Conservation (phyloP, 2,113 vertebrate species). For the Oxyura jamaicensis region DNA sequence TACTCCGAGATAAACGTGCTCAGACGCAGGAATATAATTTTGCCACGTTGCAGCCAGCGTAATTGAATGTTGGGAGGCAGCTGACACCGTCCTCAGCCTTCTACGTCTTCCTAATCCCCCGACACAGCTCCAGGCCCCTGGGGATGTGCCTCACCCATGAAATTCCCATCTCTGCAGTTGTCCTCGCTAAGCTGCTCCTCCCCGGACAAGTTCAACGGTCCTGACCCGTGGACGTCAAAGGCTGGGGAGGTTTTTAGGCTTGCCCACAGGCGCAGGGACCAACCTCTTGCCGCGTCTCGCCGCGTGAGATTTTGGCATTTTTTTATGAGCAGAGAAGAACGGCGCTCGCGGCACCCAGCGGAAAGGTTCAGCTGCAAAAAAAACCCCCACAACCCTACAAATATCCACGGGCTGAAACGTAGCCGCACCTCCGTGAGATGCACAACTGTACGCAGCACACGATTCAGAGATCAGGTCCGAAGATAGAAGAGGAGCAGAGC, state of each 20-base stretch:
- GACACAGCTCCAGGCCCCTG: background rate
- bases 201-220: background rate
- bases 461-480: background rate
- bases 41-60: background rate
- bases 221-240: background rate
- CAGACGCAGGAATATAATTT: rapidly evolving
- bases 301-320: background rate
- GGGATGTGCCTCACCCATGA: background rate
- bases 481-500: background rate
- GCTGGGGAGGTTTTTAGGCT: background rate
- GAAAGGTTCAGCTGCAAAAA: background rate
- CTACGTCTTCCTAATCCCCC: rapidly evolving
- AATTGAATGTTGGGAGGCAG: background rate
- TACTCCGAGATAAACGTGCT: background rate
- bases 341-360: background rate
- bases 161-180: background rate
- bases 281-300: background rate
- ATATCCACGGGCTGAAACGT: background rate
- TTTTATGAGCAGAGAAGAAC: background rate
- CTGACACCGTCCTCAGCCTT: background rate
- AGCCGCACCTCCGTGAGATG: background rate
- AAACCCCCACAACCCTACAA: background rate
- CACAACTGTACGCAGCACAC: background rate
- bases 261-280: background rate
- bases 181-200: background rate